phyloP scores from a whole-genome alignment of 2,888 invertebrate species.

The Cryptocheilus praepositus region DNA sequence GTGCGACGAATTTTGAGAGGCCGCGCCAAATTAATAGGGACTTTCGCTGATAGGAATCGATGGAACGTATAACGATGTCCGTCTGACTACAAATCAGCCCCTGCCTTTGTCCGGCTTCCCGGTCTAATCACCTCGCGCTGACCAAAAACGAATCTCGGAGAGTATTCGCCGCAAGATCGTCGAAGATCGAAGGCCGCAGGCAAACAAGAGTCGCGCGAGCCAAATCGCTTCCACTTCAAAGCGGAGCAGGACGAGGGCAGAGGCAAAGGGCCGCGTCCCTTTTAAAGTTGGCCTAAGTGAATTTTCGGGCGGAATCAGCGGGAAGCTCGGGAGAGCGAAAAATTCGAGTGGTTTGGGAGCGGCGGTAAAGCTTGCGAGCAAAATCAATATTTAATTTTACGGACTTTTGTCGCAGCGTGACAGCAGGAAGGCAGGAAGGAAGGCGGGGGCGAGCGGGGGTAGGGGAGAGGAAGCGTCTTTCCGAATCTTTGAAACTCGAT shows the following conservation, averaged over 20 bases:
- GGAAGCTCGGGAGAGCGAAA: slow-evolving; percentile 38
- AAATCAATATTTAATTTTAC: slow-evolving; percentile 63
- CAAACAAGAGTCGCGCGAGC: neutral
- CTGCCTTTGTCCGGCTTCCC: neutral
- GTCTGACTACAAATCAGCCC: too few relatives aligned
- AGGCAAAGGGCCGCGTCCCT: slow-evolving; percentile 15
- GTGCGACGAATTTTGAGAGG: slow-evolving; percentile 56
- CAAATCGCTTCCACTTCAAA: slow-evolving; percentile 25
- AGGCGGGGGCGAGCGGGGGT: too few relatives aligned
- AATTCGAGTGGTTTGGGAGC: neutral
- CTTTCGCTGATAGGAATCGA: neutral
- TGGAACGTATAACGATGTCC: too few relatives aligned
- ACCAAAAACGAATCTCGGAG: neutral
- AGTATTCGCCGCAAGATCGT: neutral
- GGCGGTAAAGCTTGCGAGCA: slow-evolving; percentile 34
- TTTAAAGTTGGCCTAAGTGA: slow-evolving; percentile 47
- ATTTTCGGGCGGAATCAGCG: slow-evolving; percentile 46
- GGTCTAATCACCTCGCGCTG: neutral
- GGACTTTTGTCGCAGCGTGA: slow-evolving; percentile 43
- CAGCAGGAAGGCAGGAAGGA: slow-evolving; percentile 21
- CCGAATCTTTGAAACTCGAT: slow-evolving; percentile 57
- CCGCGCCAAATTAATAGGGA: neutral
- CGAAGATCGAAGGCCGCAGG: neutral
- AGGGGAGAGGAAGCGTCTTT: slow-evolving; percentile 22
- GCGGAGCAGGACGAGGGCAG: slow-evolving; percentile 5